Conservation (phyloP, 1,140 invertebrate species). For the Thaumatotibia leucotreta region DNA sequence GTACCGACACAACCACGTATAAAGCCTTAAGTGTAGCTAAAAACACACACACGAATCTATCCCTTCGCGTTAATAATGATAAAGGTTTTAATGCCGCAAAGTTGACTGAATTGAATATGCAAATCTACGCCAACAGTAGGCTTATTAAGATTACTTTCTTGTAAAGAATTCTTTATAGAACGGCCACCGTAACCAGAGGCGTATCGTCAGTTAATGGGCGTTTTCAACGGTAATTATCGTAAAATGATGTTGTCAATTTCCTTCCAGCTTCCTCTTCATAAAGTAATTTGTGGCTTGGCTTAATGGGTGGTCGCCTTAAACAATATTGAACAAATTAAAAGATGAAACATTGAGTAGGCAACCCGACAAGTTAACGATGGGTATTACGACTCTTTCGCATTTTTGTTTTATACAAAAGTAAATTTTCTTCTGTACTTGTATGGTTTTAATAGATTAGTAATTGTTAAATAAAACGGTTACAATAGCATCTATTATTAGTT, state of each 20-base stretch:
- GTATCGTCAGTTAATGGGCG: slow-evolving; percentile 42
- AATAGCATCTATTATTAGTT: too few relatives aligned
- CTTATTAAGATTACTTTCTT: slow-evolving; percentile 39
- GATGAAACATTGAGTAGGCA: slow-evolving; percentile 6
- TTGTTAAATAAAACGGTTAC: too few relatives aligned
- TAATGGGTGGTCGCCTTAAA: slow-evolving; percentile 10
- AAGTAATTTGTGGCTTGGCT: slow-evolving; percentile 29
- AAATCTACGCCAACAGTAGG: slow-evolving; percentile 32
- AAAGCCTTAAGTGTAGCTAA: slow-evolving; percentile 23
- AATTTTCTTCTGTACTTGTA: not conserved
- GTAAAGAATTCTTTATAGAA: slow-evolving; percentile 39
- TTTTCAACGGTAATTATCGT: slow-evolving; percentile 49
- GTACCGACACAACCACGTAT: slow-evolving; percentile 26
- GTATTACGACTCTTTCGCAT: not conserved
- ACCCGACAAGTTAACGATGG: not conserved
- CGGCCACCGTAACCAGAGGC: slow-evolving; percentile 28
- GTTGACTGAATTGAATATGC: slow-evolving; percentile 34
- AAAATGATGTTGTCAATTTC: slow-evolving; percentile 43
- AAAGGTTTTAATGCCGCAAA: slow-evolving; percentile 16
- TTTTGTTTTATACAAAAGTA: not conserved
- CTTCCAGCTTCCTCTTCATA: slow-evolving; percentile 27
- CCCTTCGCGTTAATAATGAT: slow-evolving; percentile 13
- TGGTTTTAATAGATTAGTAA: too few relatives aligned
- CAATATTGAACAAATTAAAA: slow-evolving; percentile 13
- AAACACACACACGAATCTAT: slow-evolving; percentile 21